Percentiles rank a stretch among this genome's conserved stretches.
Conservation (phyloP, 2,797 vertebrate genomes). For the Periparus ater region DNA sequence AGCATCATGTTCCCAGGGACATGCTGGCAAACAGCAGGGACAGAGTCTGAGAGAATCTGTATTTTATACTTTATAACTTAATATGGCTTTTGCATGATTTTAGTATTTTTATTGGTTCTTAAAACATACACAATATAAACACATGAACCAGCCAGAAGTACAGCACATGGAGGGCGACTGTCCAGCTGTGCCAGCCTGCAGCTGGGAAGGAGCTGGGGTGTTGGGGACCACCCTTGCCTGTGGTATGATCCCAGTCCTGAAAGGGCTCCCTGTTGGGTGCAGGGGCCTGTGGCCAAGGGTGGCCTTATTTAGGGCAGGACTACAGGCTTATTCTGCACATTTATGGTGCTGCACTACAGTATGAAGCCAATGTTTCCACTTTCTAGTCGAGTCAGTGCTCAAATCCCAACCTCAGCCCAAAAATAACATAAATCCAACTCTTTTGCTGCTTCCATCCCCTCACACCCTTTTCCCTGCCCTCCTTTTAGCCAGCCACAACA, state of each 20-base stretch:
- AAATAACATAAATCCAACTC: conserved; percentile 5
- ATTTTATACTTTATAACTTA: conserved; percentile 46
- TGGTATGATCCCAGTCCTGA: not conserved
- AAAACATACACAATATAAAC: conserved; percentile 15
- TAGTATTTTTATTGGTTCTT: conserved; percentile 23
- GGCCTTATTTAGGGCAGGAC: not conserved
- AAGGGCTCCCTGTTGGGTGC: not conserved
- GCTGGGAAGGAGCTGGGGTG: not conserved
- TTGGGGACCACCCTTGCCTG: not conserved
- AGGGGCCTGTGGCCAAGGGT: not conserved
- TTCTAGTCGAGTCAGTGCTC: not conserved
- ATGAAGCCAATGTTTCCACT: conserved; percentile 52
- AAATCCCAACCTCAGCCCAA: not conserved
- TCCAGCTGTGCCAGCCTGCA: not conserved
- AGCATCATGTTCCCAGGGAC: conserved; percentile 39
- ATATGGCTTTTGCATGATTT: conserved; percentile 41
- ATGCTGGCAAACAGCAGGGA: conserved; percentile 45
- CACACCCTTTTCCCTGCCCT: not conserved
- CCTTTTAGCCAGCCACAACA: not conserved
- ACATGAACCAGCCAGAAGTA: not conserved
- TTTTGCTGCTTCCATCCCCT: not conserved
- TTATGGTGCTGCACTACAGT: not conserved
- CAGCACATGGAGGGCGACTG: not conserved
- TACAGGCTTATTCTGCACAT: not conserved
- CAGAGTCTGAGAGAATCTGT: conserved; percentile 14